A percentile compares a stretch with the other conserved stretches of the same genome.
Conservation (phyloP, 2,113 vertebrate genomes). For the Elgaria multicarinata region DNA sequence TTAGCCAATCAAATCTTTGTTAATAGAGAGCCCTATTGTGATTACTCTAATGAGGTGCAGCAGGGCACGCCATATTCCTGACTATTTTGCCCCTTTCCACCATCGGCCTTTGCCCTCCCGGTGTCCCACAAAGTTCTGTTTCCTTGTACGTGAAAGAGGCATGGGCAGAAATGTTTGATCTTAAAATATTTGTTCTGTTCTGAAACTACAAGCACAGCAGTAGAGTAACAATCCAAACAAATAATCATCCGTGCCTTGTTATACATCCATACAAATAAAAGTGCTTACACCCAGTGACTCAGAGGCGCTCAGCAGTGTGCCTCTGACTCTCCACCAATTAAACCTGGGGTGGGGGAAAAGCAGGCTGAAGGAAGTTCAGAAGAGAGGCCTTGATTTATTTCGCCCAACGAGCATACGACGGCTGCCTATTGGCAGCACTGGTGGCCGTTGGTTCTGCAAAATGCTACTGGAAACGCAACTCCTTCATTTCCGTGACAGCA, state of each 20-base stretch:
- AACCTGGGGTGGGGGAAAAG: background rate
- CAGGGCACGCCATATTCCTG: background rate
- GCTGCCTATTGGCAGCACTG: constrained; percentile 72
- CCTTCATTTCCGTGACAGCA: constrained; percentile 79
- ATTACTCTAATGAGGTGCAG: too few relatives aligned
- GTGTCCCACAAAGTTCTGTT: background rate
- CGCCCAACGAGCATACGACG: constrained; percentile 64
- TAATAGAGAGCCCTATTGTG: background rate
- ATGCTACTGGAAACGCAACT: constrained; percentile 80
- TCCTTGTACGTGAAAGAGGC: background rate
- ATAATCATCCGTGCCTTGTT: background rate
- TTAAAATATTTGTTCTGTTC: constrained; percentile 25
- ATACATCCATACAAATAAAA: constrained; percentile 37
- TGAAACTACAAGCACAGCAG: background rate
- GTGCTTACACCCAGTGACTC: constrained; percentile 10
- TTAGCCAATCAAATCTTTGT: background rate
- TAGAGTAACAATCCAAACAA: background rate
- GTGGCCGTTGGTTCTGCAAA: constrained; percentile 75
- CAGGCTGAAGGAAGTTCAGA: constrained; percentile 4
- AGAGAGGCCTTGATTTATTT: constrained; percentile 73
- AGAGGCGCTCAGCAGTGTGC: constrained; percentile 35
- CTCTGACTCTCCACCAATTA: constrained; percentile 28
- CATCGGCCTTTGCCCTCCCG: background rate
- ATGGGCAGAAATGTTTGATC: constrained; percentile 2
- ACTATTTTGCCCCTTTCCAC: background rate